These are phyloP conservation scores for Lamellibrachia satsuma DNA, from an alignment of 2,888 invertebrate genomes.

Conservation along the genomic window DNA sequence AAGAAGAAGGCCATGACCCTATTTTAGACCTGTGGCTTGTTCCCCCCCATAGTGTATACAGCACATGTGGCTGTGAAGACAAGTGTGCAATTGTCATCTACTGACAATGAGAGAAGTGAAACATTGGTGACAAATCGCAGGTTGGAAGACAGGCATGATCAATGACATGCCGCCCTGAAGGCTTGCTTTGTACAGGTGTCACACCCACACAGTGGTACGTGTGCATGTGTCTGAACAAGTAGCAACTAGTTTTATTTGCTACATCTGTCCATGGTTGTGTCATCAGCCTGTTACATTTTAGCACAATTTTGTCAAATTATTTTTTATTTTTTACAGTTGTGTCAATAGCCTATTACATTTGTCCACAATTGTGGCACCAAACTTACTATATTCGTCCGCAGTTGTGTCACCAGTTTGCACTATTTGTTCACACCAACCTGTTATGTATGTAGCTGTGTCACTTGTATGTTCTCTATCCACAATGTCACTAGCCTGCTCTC, in stretches of 20 bases:
- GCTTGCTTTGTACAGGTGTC: slow-evolving; percentile 4
- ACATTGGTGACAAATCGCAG: slow-evolving; percentile 9
- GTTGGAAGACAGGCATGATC: background rate
- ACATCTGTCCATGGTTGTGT: background rate
- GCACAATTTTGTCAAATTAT: background rate
- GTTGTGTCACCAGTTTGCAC: background rate
- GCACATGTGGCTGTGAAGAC: background rate
- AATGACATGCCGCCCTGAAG: background rate
- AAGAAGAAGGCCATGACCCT: background rate
- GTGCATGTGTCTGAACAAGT: background rate
- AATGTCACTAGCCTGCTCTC: no score
- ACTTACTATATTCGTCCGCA: background rate
- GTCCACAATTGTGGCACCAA: background rate
- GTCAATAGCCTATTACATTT: background rate
- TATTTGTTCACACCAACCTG: background rate
- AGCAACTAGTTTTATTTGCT: background rate
- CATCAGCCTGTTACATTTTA: background rate
- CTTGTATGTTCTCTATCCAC: no score
- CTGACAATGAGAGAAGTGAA: background rate
- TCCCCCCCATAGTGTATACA: background rate
- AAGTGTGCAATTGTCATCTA: background rate
- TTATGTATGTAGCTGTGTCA: background rate
- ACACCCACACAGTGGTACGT: background rate
- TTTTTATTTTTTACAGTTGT: background rate
- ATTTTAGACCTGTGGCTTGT: background rate